Conservation (phyloP, 1,140 invertebrate genomes). For the Probaryconus sp. region DNA sequence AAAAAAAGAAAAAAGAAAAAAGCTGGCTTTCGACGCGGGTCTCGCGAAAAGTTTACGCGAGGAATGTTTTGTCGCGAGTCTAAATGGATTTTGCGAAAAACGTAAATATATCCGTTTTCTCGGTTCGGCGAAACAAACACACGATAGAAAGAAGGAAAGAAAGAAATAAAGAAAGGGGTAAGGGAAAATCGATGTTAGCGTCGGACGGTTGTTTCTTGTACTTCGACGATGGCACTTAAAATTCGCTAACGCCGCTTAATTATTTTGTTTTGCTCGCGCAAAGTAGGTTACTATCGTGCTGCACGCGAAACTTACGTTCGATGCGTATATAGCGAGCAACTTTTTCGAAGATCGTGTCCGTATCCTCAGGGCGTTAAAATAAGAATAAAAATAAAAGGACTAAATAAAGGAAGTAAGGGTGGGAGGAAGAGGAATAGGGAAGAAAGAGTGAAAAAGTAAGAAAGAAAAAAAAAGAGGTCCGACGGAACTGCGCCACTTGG, state of each 20-base stretch:
- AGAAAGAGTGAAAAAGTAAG: constrained; percentile 1
- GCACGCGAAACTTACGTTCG: constrained; percentile 53
- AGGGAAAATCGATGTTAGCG: constrained; percentile 32
- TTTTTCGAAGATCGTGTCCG: constrained; percentile 31
- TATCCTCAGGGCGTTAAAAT: constrained; percentile 28
- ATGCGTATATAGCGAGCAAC: constrained; percentile 17
- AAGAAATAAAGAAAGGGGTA: background rate
- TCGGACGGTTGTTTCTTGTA: constrained; percentile 38
- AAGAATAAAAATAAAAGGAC: constrained; percentile 29
- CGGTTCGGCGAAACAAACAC: constrained; percentile 21
- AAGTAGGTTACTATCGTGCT: constrained; percentile 53
- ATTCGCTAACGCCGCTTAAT: constrained; percentile 58
- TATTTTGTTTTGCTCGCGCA: constrained; percentile 56
- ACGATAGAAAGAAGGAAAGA: too few species aligned
- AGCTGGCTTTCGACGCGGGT: background rate
- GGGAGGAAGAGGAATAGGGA: background rate
- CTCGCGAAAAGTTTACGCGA: constrained; percentile 4
- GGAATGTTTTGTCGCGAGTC: constrained; percentile 8
- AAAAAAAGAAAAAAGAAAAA: background rate
- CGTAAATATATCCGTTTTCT: constrained; percentile 22
- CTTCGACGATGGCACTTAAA: constrained; percentile 53
- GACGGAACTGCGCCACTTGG: constrained; percentile 22
- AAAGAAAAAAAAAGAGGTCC: constrained; percentile 12
- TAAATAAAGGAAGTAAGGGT: too few species aligned
- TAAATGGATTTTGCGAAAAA: constrained; percentile 24